Base-by-base conservation (phyloP, 2,888 invertebrate species). In the Asteroscopus sphinx region DNA sequence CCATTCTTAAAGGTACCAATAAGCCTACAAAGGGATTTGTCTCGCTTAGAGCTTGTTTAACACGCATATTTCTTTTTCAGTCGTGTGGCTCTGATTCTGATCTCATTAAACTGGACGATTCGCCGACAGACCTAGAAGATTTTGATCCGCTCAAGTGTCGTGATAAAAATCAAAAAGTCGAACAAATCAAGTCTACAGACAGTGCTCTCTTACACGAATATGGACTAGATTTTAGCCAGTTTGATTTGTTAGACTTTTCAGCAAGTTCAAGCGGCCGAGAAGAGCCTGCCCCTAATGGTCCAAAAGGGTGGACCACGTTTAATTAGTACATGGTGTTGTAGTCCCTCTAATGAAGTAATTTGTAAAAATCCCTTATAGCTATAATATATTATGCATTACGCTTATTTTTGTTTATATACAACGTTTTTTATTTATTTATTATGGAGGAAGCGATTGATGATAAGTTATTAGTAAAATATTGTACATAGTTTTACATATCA, bases 161-260 rank as follows among this genome's bases (percentile, higher is more conserved):
- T 54, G 88, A 89, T 79, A 91, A 84, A 79, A 82, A 70, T 59
- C 86, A 86, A 47, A 89, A 83, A 77, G 78, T 77, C 40, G 91
- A 90, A 56, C 86, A 81, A 90, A 94, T 85, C 63, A 91, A 89
- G 75, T 86, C 91, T 4, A 83, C 92, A 58, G 96, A 96, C 78
- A 95, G 95, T 79, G 96, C 96, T 80, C 92, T 97, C 52, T 92
- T 97, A 66, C 95, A 96, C 77, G 97, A 97, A 77, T 97, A 97
- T 79, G 97, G 97, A 49, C 90, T 97, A 70, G 96, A 97, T 87
- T 96, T 97, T 69, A 93, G 93, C 68, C 88, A 88, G 61, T 93
- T 91, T 65, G 90, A 88, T 32, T 73, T 93, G 82, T 92, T 95
- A 70, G 95, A 95, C 65, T 91, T 94, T 63, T 81, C 89, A 41